Conservation (phyloP, 2,113 vertebrate species). For the Oxygymnocypris stewartii region DNA sequence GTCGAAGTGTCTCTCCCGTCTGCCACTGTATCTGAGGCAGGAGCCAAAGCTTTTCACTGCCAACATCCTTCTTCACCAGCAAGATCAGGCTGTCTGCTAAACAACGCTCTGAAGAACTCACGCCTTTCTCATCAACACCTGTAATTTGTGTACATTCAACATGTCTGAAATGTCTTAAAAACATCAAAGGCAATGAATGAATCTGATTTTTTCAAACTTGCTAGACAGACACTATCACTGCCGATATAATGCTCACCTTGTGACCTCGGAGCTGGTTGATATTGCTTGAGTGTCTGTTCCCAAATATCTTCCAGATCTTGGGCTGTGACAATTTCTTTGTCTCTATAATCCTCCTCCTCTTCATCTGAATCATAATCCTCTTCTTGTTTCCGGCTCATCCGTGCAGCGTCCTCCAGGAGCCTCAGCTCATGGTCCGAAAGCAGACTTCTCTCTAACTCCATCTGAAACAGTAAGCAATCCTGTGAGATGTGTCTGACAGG, state of each 20-base stretch:
- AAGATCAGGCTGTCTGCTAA: conserved; percentile 83
- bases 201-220: too few relatives aligned
- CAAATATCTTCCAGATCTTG: conserved; percentile 91
- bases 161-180: not conserved
- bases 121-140: conserved; percentile 79
- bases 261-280: conserved; percentile 72
- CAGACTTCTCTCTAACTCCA: conserved; percentile 86
- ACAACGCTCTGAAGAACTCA: conserved; percentile 77
- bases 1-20: conserved; percentile 85
- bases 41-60: conserved; percentile 83
- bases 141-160: conserved; percentile 30
- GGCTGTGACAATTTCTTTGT: conserved; percentile 74
- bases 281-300: conserved; percentile 84
- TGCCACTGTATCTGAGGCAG: conserved; percentile 89
- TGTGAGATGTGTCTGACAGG: not conserved
- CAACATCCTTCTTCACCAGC: conserved; percentile 83
- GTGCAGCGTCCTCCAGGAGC: conserved; percentile 79
- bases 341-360: conserved; percentile 65
- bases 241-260: conserved; percentile 72
- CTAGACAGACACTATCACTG: not conserved
- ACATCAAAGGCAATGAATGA: not conserved
- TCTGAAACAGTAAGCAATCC: conserved; percentile 65
- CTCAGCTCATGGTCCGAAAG: conserved; percentile 89
- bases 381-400: conserved; percentile 75
- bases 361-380: conserved; percentile 76